Conservation (phyloP, 1,140 invertebrate genomes). For the Pseudomyrmex cubaensis region DNA sequence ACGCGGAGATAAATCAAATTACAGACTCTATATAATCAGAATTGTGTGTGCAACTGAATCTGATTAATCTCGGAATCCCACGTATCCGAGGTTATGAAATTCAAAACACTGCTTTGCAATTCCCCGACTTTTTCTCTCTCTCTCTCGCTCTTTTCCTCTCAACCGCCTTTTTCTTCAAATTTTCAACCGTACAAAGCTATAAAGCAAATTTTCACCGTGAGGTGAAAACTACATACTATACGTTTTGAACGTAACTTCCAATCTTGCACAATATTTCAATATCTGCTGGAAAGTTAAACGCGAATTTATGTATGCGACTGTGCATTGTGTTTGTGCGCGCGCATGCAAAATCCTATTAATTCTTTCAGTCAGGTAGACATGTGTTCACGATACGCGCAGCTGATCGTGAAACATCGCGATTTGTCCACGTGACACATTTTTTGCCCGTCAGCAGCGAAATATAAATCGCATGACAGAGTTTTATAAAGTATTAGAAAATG, state of each 20-base stretch:
- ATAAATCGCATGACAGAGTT: not conserved
- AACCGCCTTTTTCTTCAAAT: not conserved
- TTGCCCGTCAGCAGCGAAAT: slow-evolving; percentile 5
- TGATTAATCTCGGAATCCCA: slow-evolving; percentile 57
- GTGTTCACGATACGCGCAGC: slow-evolving; percentile 29
- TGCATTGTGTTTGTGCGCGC: slow-evolving; percentile 4
- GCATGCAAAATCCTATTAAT: slow-evolving; percentile 23
- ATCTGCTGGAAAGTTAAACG: slow-evolving; percentile 1
- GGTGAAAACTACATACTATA: not conserved
- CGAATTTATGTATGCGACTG: not conserved
- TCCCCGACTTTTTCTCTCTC: slow-evolving; percentile 29
- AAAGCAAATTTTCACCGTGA: slow-evolving; percentile 20
- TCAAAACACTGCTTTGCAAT: slow-evolving; percentile 58
- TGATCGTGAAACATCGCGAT: slow-evolving; percentile 40
- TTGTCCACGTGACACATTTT: not conserved
- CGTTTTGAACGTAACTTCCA: not conserved
- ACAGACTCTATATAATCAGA: slow-evolving; percentile 56
- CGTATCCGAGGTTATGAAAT: slow-evolving; percentile 45
- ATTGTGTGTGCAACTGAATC: slow-evolving; percentile 49
- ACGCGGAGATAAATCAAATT: slow-evolving; percentile 59
- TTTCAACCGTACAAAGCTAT: slow-evolving; percentile 5
- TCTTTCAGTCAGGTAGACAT: not conserved
- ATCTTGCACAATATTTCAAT: slow-evolving; percentile 41
- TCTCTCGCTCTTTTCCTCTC: slow-evolving; percentile 6
- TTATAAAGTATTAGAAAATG: not conserved